Evolutionary conservation across 23 tunicate genomes (phyloP), one percentile per base, ranked within the genome.

Genomic region (Diplosoma virens): DNA sequence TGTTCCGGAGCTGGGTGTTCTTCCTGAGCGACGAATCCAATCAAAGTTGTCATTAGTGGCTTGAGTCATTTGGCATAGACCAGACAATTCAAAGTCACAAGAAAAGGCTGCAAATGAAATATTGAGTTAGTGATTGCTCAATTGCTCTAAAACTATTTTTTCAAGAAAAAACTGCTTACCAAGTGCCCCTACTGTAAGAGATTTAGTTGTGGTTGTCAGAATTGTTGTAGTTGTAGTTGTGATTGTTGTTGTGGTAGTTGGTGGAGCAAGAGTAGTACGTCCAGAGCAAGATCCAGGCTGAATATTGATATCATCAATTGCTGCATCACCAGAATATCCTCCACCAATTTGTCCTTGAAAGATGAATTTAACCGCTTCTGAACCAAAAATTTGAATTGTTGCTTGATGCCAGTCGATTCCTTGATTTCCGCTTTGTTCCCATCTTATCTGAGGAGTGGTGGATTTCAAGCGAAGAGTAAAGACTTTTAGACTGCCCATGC

Each of bases 271-370:
- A 1, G 79, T 72, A 22, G 72, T 25, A 22, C 45, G n/a, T 0
- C 54, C 80, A 16, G 35, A 65, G 52, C 93, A 86, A 20, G 47
- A 18, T 47, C 96, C 96, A 14, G 80, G 71, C 28, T 53, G 41
- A 22, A 90, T 74, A 2, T 52, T 7, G 36, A 92, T 32, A 37
- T 92, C 97, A 68, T 92, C 97, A 7, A 92, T 21, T 5, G 97
- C 97, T 2, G 82, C 55, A 46, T 92, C 97, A 59, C 97, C 81
- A 2, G 97, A 86, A 61, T 76, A 85, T 26, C 85, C 87, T 0
- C 73, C 64, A 7, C 97, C 97, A 68, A 92, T 66, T 45, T 26
- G 67, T 26, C 92, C 92, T 59, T 79, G 77, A 35, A 92, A 73
- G 17, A 78, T 37, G 30, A 90, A 75, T 36, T 58, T 25, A 1